Conservation (phyloP, 2,888 invertebrate genomes). For the Liposcelis brunnea region DNA sequence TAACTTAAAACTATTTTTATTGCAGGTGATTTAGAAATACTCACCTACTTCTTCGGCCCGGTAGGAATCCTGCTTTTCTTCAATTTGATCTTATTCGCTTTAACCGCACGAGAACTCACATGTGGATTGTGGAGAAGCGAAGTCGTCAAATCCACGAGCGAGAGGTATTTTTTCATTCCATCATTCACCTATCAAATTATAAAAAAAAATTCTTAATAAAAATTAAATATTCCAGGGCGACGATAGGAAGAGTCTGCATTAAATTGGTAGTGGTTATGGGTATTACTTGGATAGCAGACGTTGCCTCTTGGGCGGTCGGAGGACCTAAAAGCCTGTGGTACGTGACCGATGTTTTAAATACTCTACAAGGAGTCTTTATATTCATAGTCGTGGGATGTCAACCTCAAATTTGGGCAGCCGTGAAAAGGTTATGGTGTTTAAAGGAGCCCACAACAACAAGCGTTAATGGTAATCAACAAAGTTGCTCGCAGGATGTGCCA, state of each 20-base stretch:
- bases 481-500: conserved; percentile 62
- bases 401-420: conserved; percentile 57
- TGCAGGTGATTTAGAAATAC: conserved; percentile 55
- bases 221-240: conserved; percentile 46
- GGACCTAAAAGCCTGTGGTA: conserved; percentile 70
- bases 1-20: too few relatives aligned
- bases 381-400: conserved; percentile 80
- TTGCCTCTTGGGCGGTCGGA: conserved; percentile 67
- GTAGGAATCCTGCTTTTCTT: conserved; percentile 60
- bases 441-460: conserved; percentile 35
- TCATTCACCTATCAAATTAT: background rate
- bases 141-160: conserved; percentile 68
- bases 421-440: conserved; percentile 46
- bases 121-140: conserved; percentile 79
- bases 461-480: conserved; percentile 48
- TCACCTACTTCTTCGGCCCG: conserved; percentile 73
- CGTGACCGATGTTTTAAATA: conserved; percentile 57
- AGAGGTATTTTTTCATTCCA: conserved; percentile 32
- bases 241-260: conserved; percentile 66
- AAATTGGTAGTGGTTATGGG: conserved; percentile 74
- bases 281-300: conserved; percentile 59
- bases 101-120: conserved; percentile 68
- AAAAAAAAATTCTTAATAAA: too few relatives aligned
- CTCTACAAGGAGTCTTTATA: conserved; percentile 65
- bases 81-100: conserved; percentile 61